Evolutionary conservation across 2,888 invertebrate species (phyloP).

Genomic region (Andrena camellia): DNA sequence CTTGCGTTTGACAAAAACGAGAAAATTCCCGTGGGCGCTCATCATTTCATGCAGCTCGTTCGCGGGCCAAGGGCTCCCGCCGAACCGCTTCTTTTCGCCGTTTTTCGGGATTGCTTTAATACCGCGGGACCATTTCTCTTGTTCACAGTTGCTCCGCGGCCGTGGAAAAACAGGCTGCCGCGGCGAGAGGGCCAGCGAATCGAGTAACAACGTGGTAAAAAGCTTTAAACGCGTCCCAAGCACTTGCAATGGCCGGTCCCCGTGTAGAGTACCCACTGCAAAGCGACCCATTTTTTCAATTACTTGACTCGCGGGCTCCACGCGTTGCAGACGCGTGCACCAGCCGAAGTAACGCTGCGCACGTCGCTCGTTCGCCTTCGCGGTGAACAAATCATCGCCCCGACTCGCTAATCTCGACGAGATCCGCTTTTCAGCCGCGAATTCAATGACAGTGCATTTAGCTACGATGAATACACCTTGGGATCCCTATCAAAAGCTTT

Average conservation of each 20-base stretch:
- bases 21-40: constrained; percentile 49
- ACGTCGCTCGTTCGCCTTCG: not conserved
- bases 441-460: constrained; percentile 27
- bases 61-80: constrained; percentile 12
- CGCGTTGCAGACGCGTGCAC: not conserved
- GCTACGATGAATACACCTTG: constrained; percentile 9
- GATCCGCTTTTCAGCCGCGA: not conserved
- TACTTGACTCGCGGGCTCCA: constrained; percentile 29
- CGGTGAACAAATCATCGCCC: constrained; percentile 31
- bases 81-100: constrained; percentile 45
- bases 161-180: constrained; percentile 23
- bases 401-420: constrained; percentile 26
- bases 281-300: constrained; percentile 57
- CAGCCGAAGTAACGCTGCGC: too few species aligned
- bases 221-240: constrained; percentile 57
- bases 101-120: constrained; percentile 58
- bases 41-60: constrained; percentile 43
- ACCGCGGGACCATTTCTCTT: constrained; percentile 41
- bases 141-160: constrained; percentile 22
- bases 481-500: not conserved
- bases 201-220: constrained; percentile 52
- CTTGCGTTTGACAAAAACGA: constrained; percentile 45
- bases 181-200: constrained; percentile 24
- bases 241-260: constrained; percentile 37
- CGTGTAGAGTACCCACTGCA: constrained; percentile 30